Evolutionary conservation across 2,797 vertebrate genomes (phyloP).

Genomic region (Harpagifer antarcticus): DNA sequence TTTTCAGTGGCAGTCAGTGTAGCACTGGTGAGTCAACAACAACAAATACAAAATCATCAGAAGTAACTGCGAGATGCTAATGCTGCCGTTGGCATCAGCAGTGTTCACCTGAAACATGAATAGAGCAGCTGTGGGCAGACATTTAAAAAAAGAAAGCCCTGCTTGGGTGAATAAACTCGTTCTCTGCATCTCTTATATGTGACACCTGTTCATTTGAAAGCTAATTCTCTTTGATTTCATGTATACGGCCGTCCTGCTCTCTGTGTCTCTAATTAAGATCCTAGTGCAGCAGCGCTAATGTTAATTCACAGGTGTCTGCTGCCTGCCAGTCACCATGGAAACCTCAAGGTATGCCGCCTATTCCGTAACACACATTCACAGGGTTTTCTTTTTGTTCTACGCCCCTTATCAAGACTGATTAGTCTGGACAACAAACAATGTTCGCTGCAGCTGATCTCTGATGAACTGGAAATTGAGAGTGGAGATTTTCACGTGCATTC

Average conservation of each 20-base stretch:
- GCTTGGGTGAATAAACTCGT: too few relatives aligned
- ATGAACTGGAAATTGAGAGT: constrained; percentile 65
- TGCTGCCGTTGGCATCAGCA: neutral
- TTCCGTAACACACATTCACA: constrained; percentile 54
- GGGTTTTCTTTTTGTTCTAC: constrained; percentile 18
- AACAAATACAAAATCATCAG: neutral
- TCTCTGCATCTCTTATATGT: constrained; percentile 14
- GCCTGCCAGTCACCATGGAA: constrained; percentile 82
- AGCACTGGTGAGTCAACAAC: neutral
- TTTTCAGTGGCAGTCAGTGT: neutral
- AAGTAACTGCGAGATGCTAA: constrained; percentile 8
- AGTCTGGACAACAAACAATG: constrained; percentile 76
- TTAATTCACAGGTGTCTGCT: constrained; percentile 87
- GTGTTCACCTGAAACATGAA: constrained; percentile 3
- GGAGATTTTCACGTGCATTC: constrained; percentile 56
- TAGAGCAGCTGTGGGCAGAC: constrained; percentile 12
- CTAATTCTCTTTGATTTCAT: constrained; percentile 80
- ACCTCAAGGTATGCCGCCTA: constrained; percentile 79
- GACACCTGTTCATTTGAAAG: constrained; percentile 77
- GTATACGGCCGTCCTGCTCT: constrained; percentile 56
- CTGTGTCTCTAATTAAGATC: constrained; percentile 83
- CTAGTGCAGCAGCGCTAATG: constrained; percentile 71
- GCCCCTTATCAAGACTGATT: constrained; percentile 75
- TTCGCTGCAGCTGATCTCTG: constrained; percentile 56
- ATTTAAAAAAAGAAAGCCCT: neutral